These are phyloP conservation scores for Calliphora vomitoria DNA, from an alignment of 2,888 invertebrate genomes.

Conservation along the genomic window DNA sequence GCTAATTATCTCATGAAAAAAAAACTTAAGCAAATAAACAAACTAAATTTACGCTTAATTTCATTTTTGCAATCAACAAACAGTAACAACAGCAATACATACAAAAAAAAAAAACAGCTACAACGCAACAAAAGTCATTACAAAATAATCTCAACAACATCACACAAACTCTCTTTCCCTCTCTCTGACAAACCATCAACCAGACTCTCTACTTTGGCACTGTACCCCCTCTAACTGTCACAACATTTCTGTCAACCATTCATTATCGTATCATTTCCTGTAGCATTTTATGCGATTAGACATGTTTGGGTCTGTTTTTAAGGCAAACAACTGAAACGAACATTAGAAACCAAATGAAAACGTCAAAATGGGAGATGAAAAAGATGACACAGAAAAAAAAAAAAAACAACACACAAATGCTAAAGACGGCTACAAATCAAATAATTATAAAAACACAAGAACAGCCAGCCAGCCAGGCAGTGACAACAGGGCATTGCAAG, in stretches of 20 bases:
- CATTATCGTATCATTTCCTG: slow-evolving; percentile 69
- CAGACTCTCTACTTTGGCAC: not conserved
- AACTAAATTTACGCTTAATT: slow-evolving; percentile 69
- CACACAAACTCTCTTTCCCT: not conserved
- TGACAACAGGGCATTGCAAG: not conserved
- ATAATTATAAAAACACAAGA: slow-evolving; percentile 61
- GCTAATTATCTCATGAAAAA: slow-evolving; percentile 51
- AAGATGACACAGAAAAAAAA: not conserved
- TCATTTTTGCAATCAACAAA: slow-evolving; percentile 62
- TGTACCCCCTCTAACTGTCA: slow-evolving; percentile 35
- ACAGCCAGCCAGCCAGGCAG: slow-evolving; percentile 17
- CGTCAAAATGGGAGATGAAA: slow-evolving; percentile 46
- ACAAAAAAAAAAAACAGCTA: slow-evolving; percentile 10
- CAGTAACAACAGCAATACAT: not conserved
- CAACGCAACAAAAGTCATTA: slow-evolving; percentile 60
- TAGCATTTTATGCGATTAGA: slow-evolving; percentile 68
- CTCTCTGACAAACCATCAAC: not conserved
- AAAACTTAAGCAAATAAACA: slow-evolving; percentile 44
- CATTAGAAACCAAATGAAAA: slow-evolving; percentile 44
- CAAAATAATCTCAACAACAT: slow-evolving; percentile 57
- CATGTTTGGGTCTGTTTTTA: slow-evolving; percentile 63
- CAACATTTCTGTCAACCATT: slow-evolving; percentile 64
- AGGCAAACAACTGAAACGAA: slow-evolving; percentile 36
- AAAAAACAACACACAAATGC: slow-evolving; percentile 1
- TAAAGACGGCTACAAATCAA: slow-evolving; percentile 64